Percentiles rank a stretch among this genome's conserved stretches.
Evolutionary conservation across 2,113 vertebrate species (phyloP).

Genomic region (Sialia sialis): DNA sequence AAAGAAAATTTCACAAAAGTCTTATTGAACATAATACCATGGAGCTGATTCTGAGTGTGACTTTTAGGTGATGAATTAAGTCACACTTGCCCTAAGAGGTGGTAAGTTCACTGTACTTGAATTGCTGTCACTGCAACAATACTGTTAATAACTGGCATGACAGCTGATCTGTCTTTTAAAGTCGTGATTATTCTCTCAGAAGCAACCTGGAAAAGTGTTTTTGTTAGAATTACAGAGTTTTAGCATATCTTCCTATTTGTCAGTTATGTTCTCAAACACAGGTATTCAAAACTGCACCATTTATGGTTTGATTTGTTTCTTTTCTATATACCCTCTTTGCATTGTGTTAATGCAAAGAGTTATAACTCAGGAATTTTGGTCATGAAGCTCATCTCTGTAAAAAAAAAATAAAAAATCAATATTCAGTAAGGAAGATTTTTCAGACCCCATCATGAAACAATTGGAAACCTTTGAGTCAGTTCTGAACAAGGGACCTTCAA

Average conservation of each 20-base stretch:
- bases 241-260: neutral
- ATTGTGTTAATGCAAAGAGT: neutral
- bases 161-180: constrained; percentile 16
- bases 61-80: constrained; percentile 17
- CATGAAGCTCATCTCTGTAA: neutral
- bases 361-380: neutral
- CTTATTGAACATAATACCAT: neutral
- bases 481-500: neutral
- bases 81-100: neutral
- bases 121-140: constrained; percentile 21
- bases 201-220: neutral
- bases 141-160: neutral
- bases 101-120: neutral
- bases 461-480: neutral
- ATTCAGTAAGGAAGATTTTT: neutral
- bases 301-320: neutral
- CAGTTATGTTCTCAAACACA: constrained; percentile 6
- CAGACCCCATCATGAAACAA: neutral
- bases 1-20: neutral
- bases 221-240: neutral
- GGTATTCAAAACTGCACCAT: neutral
- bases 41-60: neutral
- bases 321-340: neutral
- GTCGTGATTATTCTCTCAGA: constrained; percentile 25
- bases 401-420: neutral